Evolutionary conservation across 1,140 invertebrate species (phyloP), one percentile per base, ranked within the genome.

Genomic region (Panagrolaimus sp.): DNA sequence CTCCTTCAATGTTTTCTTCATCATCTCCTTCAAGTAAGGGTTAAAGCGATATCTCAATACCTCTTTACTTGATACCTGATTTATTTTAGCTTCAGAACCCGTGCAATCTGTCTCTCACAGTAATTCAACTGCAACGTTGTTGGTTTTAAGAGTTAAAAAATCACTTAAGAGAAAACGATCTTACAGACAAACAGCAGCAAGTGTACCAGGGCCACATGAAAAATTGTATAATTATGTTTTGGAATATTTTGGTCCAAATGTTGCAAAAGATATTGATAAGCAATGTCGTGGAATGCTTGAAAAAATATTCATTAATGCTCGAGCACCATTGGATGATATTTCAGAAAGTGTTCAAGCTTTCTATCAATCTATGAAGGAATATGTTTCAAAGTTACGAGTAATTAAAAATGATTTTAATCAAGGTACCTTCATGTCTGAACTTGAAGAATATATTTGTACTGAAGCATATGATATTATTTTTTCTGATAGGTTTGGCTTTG

Each of bases 261-360:
- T 45, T 46, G 75, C 76, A 8, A 61, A 71, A 14, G 75, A 78
- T 1, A 16, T 77, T 4, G 75, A 78, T 47, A 72, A 70, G 31
- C 66, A 71, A n/a, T 78, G 76, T 23, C 62, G 64, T 27, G 1
- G 14, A 23, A 67, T 78, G 42, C 48, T 79, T 31, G 75, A 78
- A 27, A 77, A 71, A 42, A 13, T 77, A 5, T 48, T 78, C 66
- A 13, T 80, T 75, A 57, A 62, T 47, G 66, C 74, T 27, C 43
- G 53, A 5, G 16, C 88, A 77, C 86, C 87, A 51, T 88, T 93
- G 16, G 93, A 96, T 63, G 92, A 95, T 71, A 83, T 95, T 11
- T 91, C 92, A 0, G 92, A 96, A 79, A 85, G 89, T 23, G 89
- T 93, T 38, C 92, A 96, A 84, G 90, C 91, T 78, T 93, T 92